Evolutionary conservation across 2,113 vertebrate genomes (phyloP).

Genomic region (Poicephalus meyeri): DNA sequence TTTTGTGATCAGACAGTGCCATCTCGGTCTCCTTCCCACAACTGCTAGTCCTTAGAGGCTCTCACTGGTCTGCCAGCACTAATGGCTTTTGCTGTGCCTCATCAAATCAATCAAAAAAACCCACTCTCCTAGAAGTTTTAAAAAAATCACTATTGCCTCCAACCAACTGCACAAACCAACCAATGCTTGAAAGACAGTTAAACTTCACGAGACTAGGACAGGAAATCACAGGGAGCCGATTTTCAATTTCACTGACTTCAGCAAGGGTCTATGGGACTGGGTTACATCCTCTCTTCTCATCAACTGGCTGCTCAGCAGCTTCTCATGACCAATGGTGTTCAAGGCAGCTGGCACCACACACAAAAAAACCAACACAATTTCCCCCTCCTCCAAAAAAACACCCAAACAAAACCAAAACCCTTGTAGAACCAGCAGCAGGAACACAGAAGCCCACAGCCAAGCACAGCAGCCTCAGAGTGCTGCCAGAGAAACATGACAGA

Average conservation of each 20-base stretch:
- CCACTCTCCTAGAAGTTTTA: not conserved
- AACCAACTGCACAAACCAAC: not conserved
- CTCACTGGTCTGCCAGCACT: rapidly evolving
- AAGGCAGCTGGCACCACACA: not conserved
- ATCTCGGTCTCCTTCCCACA: not conserved
- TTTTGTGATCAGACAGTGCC: not conserved
- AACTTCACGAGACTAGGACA: not conserved
- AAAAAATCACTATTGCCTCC: not conserved
- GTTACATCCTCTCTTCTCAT: not conserved
- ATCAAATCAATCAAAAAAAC: not conserved
- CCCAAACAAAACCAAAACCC: not conserved
- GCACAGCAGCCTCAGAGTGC: not conserved
- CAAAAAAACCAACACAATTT: not conserved
- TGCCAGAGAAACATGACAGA: not conserved
- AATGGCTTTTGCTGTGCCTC: not conserved
- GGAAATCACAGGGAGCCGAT: not conserved
- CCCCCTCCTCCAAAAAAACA: not conserved
- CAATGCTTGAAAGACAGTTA: not conserved
- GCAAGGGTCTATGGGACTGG: not conserved
- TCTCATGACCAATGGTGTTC: not conserved
- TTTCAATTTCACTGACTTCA: not conserved
- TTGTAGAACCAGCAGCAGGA: not conserved
- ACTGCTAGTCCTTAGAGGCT: not conserved
- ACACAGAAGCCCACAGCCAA: not conserved
- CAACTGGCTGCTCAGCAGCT: not conserved